These are phyloP conservation scores for Pseudoatta argentina DNA, from an alignment of 1,140 invertebrate species.

Conservation along the genomic window DNA sequence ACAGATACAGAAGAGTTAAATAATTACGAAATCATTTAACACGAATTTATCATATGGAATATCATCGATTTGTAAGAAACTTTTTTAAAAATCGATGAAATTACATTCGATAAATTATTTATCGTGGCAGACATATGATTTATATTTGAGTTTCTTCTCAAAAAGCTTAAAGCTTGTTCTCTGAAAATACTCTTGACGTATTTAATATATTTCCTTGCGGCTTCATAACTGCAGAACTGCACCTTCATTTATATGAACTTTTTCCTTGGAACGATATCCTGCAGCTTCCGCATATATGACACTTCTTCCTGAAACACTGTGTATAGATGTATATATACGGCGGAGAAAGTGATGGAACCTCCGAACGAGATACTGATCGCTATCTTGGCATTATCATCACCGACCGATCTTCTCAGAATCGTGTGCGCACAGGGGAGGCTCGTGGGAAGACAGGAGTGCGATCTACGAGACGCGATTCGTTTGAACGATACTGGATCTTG, in stretches of 20 bases:
- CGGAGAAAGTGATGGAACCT: constrained; percentile 84
- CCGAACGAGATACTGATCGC: constrained; percentile 80
- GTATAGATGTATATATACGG: constrained; percentile 64
- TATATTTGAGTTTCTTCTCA: background rate
- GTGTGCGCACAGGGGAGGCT: constrained; percentile 73
- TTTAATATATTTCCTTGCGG: constrained; percentile 1
- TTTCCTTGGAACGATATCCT: constrained; percentile 21
- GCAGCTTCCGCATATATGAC: constrained; percentile 57
- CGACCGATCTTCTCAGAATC: constrained; percentile 81
- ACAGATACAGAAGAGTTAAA: background rate
- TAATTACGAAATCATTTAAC: background rate
- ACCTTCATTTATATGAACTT: constrained; percentile 47
- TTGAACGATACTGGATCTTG: constrained; percentile 62
- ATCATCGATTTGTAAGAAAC: background rate
- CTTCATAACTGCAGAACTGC: constrained; percentile 4
- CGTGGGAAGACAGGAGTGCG: constrained; percentile 79
- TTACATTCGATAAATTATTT: constrained; percentile 8
- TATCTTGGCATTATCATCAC: constrained; percentile 80
- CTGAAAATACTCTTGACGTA: background rate
- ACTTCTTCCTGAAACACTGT: constrained; percentile 59
- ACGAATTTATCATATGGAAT: background rate
- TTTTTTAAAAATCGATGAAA: background rate
- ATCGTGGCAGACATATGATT: background rate
- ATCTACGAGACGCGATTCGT: constrained; percentile 68
- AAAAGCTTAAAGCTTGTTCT: constrained; percentile 1